Evolutionary conservation across 2,888 invertebrate species (phyloP), one percentile per base, ranked within the genome.

Genomic region (Drosophila affinis): DNA sequence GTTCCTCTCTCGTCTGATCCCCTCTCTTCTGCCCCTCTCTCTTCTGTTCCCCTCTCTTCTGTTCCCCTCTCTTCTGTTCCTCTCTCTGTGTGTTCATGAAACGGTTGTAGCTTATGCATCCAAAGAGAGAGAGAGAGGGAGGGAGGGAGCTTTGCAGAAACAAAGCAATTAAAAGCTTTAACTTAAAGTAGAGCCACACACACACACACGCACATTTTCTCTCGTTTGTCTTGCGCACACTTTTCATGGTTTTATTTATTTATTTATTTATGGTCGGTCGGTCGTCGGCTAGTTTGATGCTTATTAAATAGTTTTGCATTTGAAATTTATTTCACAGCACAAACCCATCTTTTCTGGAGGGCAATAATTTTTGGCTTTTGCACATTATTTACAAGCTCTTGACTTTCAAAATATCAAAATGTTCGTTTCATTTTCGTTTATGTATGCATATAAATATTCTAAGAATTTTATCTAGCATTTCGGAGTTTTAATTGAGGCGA

Each of bases 151-250:
- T 7, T 39, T 60, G 75, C 72, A 63, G 72, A 77, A 77, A 83
- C 84, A 84, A 75, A 86, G 87, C 79, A 86, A 83, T 83, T 86
- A 82, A 77, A 86, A 73, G 73, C 69, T 78, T 77, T 72, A 76
- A 77, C 75, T 77, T 74, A 62, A 70, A 70, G 55, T 63, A 62
- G 53, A 73, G 57, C 55, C 32, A 63, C 44, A 34, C 34, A 29
- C 21, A 21, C 21, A 18, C 21, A 21, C 21, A 21, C 21, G 3
- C 21, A 21, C 21, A 21, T 3, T 21, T 45, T 62, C 61, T 59
- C 9, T 29, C 9, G 68, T 61, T 68, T 58, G 53, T 71, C 63
- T 71, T 39, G 14, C n/a, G 39, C 67, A 48, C 71, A 73, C 65
- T 65, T 68, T 73, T 60, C 68, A 69, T 65, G 73, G 67, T 71